Conservation (phyloP, 2,797 vertebrate species). For the Falco cherrug region DNA sequence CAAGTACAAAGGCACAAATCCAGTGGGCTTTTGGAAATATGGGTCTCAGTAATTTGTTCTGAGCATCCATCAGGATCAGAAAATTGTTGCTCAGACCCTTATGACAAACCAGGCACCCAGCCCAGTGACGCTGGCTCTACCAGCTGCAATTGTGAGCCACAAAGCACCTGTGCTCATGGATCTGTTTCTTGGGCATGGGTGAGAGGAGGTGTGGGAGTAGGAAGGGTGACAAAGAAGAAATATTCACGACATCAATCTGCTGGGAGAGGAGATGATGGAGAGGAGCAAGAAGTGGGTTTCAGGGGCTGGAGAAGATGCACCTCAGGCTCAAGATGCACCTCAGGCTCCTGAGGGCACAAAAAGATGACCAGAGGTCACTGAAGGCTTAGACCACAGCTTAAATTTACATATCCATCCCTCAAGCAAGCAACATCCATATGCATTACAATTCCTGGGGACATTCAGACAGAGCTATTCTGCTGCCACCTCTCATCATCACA, state of each 20-base stretch:
- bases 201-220: neutral
- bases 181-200: accelerated
- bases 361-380: neutral
- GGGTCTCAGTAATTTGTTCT: neutral
- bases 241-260: accelerated
- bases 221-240: neutral
- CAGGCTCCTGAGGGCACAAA: accelerated
- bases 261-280: neutral
- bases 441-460: neutral
- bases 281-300: neutral
- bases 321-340: neutral
- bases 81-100: too few species aligned
- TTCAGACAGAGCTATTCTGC: neutral
- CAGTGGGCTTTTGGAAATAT: accelerated
- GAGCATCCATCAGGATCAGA: neutral
- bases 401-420: neutral
- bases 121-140: accelerated
- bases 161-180: too few species aligned
- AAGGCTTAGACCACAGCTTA: neutral
- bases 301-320: neutral
- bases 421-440: neutral
- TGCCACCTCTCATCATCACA: neutral
- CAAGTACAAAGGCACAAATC: neutral
- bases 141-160: accelerated
- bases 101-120: neutral